Evolutionary conservation across 2,888 invertebrate genomes (phyloP).

Genomic region (Romanomermis culicivorax): DNA sequence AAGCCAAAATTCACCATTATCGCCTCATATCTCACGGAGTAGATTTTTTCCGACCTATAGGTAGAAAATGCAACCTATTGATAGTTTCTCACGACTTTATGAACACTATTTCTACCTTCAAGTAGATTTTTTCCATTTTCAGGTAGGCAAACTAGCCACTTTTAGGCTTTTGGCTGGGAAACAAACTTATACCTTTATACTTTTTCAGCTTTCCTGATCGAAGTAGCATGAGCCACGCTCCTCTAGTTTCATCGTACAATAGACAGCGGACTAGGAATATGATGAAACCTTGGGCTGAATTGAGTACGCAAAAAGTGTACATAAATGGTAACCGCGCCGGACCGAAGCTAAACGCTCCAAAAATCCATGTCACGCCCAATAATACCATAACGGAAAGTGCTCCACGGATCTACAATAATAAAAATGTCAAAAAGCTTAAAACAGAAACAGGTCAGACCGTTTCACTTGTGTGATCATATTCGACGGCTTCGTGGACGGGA

Average conservation of each 20-base stretch:
- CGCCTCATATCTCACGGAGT: no score
- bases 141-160: no score
- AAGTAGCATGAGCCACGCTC: constrained; percentile 18
- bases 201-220: constrained; percentile 15
- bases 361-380: constrained; percentile 28
- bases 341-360: constrained; percentile 25
- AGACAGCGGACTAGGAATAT: constrained; percentile 27
- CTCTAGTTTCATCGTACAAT: constrained; percentile 18
- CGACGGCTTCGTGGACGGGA: no score
- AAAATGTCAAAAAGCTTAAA: neutral
- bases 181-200: constrained; percentile 11
- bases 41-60: no score
- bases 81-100: no score
- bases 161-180: no score
- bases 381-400: constrained; percentile 9
- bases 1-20: no score
- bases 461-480: no score
- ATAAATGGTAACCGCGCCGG: constrained; percentile 20
- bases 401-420: constrained; percentile 8
- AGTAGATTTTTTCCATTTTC: no score
- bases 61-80: no score
- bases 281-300: constrained; percentile 28
- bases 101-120: no score
- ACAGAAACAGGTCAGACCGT: no score
- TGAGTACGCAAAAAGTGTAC: constrained; percentile 28